Percentiles rank a stretch among this genome's conserved stretches.
These are phyloP conservation scores for Limnothrissa miodon DNA, from an alignment of 2,113 vertebrate species.

Conservation along the genomic window DNA sequence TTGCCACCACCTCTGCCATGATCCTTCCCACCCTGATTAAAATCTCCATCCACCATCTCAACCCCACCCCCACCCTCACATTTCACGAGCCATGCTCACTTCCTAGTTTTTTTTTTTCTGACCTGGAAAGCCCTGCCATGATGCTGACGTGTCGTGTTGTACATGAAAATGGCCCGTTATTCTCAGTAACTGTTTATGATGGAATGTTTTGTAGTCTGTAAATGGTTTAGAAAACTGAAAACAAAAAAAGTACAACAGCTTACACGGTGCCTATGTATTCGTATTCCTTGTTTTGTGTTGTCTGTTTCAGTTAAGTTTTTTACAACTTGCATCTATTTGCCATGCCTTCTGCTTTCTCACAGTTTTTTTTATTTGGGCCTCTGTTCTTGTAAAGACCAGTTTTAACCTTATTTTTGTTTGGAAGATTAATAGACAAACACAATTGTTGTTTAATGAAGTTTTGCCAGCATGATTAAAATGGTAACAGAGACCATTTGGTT, in stretches of 20 bases:
- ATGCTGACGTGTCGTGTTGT: conserved; percentile 47
- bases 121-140: conserved; percentile 21
- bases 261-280: conserved; percentile 47
- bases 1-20: background rate
- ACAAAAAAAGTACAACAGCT: conserved; percentile 34
- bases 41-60: conserved; percentile 40
- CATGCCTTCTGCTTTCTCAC: conserved; percentile 33
- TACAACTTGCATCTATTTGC: background rate
- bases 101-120: background rate
- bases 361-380: background rate
- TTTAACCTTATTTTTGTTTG: conserved; percentile 34
- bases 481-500: background rate
- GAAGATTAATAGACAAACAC: background rate
- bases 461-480: background rate
- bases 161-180: conserved; percentile 36
- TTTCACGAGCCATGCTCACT: conserved; percentile 50
- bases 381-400: conserved; percentile 42
- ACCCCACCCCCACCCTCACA: conserved; percentile 13
- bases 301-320: background rate
- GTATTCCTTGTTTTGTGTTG: background rate
- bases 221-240: conserved; percentile 32
- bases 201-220: conserved; percentile 36
- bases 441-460: background rate
- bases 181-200: conserved; percentile 26
- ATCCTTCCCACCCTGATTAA: background rate